Percentiles rank a stretch among this genome's conserved stretches.
These are phyloP conservation scores for Athrips mouffetella DNA, from an alignment of 2,888 invertebrate genomes.

Conservation along the genomic window DNA sequence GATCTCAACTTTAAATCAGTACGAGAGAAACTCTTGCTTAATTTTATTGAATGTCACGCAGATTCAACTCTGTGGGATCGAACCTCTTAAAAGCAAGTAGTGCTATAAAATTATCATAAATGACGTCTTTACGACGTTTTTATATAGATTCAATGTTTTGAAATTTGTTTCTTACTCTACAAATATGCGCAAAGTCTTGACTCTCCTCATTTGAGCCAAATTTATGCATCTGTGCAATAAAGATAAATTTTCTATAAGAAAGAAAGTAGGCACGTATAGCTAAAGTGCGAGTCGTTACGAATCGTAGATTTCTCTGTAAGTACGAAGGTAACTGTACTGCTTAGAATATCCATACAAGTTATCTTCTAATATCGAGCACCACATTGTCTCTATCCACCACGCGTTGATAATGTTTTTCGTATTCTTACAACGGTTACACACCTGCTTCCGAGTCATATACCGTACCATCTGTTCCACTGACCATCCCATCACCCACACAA, in stretches of 20 bases:
- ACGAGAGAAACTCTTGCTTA: conserved; percentile 18
- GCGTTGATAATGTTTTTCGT: conserved; percentile 18
- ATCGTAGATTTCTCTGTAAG: too few relatives aligned
- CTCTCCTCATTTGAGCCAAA: too few relatives aligned
- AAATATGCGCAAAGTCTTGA: neutral
- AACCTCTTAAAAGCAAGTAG: too few relatives aligned
- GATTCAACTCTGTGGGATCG: too few relatives aligned
- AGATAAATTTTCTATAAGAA: too few relatives aligned
- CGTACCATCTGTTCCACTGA: conserved; percentile 49
- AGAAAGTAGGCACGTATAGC: too few relatives aligned
- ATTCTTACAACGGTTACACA: conserved; percentile 47
- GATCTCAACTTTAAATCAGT: too few relatives aligned
- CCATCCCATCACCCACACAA: conserved; percentile 29
- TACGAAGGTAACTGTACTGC: too few relatives aligned
- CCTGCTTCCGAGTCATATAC: conserved; percentile 42
- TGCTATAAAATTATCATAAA: conserved; percentile 1
- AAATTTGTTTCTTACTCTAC: neutral
- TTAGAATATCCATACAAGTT: too few relatives aligned
- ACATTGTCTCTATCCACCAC: conserved; percentile 3
- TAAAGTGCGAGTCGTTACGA: too few relatives aligned
- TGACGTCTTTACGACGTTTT: neutral
- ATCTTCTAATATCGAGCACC: conserved; percentile 4
- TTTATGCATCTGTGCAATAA: too few relatives aligned
- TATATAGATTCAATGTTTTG: neutral
- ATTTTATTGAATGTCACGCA: conserved; percentile 8